Base-by-base conservation (phyloP, 2,797 vertebrate genomes). In the Anguilla megastoma region DNA sequence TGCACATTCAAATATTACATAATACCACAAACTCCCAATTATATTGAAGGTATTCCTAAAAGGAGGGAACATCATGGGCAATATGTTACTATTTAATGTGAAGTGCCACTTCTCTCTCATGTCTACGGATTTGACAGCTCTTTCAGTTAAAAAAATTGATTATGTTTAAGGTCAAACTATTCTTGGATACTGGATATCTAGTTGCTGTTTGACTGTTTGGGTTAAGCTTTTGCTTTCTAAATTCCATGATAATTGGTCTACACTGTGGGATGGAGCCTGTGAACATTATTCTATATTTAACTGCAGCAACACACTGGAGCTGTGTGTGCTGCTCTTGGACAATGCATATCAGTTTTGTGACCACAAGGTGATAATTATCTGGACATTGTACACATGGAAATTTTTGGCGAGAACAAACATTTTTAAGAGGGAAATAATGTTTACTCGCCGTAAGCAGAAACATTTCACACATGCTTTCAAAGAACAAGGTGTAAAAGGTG, bases 221-320 rank as follows among this genome's bases (percentile, higher is more conserved):
- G 91, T 94, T 94, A 88, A 92, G 93, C 90, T 92, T 88, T 93
- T 95, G 94, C 94, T 95, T 95, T 96, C 94, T 94, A 93, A 96
- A 96, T 97, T 96, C 95, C 95, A 94, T 88, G 80, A 93, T 96
- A 96, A 97, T 95, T 95, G 92, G 92, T 91, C 94, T 94, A 93
- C 95, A 94, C 94, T 90, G 1, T 94, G 74, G 93, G 95, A 95
- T 90, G 88, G 92, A 91, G 93, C 91, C 91, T 93, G 86, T 92
- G 90, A 95, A 94, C 92, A 93, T 92, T 90, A 92, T 87, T 89
- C 93, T 96, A 95, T 94, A 95, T 95, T 96, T 96, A 96, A 94
- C 92, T 80, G 14, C 56, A 90, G 69, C 30, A 69, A 36, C 16
- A 45, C 27, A 48, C 45, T 45, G 60, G 33, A 33, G 12, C 56